Evolutionary conservation across 2,113 vertebrate genomes (phyloP).

Genomic region (Ameiurus melas): DNA sequence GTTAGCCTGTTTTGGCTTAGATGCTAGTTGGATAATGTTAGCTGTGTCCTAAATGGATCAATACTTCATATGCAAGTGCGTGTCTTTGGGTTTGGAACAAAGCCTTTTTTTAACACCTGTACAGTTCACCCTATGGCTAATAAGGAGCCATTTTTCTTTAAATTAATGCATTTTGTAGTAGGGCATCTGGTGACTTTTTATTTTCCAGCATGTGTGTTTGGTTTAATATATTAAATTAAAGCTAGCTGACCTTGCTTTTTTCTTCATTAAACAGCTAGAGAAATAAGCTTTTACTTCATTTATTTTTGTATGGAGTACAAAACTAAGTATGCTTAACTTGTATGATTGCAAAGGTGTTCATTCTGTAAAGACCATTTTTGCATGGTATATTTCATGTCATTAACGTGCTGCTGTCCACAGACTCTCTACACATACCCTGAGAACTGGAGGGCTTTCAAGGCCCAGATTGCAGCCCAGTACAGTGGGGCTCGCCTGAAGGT

Average conservation of each 20-base stretch:
- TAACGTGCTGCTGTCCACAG: slow-evolving; percentile 59
- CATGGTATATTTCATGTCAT: background rate
- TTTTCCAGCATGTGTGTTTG: background rate
- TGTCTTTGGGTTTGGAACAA: background rate
- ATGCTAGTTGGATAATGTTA: background rate
- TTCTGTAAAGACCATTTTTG: background rate
- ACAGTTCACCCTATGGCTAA: background rate
- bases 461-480: slow-evolving; percentile 91
- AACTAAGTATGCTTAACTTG: background rate
- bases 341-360: background rate
- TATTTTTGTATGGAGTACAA: background rate
- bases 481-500: slow-evolving; percentile 84
- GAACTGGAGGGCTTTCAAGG: slow-evolving; percentile 95
- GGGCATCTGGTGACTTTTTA: background rate
- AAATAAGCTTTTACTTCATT: background rate
- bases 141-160: background rate
- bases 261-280: background rate
- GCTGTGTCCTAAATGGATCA: slow-evolving; percentile 8
- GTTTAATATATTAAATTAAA: background rate
- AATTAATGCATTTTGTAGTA: background rate
- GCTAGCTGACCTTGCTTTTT: background rate
- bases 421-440: slow-evolving; percentile 93
- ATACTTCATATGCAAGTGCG: background rate
- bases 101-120: background rate
- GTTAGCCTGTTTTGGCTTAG: background rate